Base-by-base conservation (phyloP, 2,113 vertebrate species). In the Solea senegalensis region DNA sequence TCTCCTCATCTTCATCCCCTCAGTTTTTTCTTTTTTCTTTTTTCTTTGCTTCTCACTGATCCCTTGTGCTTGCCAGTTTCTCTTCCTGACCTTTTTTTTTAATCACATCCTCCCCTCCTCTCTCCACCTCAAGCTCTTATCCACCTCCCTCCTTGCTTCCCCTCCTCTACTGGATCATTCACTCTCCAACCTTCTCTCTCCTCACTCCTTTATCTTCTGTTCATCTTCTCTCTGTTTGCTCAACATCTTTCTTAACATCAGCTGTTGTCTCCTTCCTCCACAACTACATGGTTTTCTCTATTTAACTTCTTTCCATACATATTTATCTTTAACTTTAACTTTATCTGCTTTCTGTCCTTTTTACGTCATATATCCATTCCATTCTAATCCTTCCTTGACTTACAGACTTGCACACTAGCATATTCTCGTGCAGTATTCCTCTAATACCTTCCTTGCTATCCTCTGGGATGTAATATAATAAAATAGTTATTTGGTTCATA, bases 41-140 rank as follows among this genome's bases (percentile, higher is more conserved):
- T 48, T 48, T 12, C 12, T 34, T 34, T 34, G 34, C 75, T 71
- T 56, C 57, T 50, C 55, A 21, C 78, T 83, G 70, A 84, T 84
- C 76, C 67, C 46, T 60, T 76, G 58, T 72, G 43, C 73, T 73
- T 62, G n/a, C 41, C 27, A 72, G 53, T 41, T 51, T 72, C 56
- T 76, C 71, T 68, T 9, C 3, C 4, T 79, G 72, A 76, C 72
- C 70, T 81, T 80, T 74, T 74, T 62, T 52, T 64, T 44, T 73
- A 54, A 39, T 72, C 28, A 63, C 64, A 8, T 48, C 43, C 15
- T 58, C 60, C 21, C 48, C 26, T 21, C 39, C 34, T 34, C 34
- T 16, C 69, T 62, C n/a, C 41, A 34, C 52, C 56, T 49, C 6
- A 9, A 56, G 46, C 58, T 46, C 58, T 67, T 53, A 70, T 80